phyloP scores from a whole-genome alignment of 2,113 vertebrate species.

The Otis tarda region DNA sequence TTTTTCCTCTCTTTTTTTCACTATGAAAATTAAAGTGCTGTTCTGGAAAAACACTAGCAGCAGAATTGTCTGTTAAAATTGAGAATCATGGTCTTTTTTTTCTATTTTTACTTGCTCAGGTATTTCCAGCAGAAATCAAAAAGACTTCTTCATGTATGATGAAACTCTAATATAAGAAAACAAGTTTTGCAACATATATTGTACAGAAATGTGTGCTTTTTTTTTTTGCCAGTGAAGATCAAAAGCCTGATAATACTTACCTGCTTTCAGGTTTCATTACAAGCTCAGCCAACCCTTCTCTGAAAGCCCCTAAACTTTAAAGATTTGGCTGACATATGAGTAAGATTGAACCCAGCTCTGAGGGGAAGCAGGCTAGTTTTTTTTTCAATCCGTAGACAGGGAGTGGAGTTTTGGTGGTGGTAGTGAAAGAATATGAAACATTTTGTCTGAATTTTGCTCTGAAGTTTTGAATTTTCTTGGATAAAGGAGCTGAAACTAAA shows the following conservation, averaged over 20 bases:
- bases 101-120: background rate
- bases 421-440: background rate
- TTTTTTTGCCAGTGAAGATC: background rate
- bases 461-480: background rate
- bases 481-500: background rate
- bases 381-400: background rate
- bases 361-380: background rate
- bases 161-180: background rate
- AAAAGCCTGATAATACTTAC: background rate
- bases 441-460: background rate
- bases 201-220: background rate
- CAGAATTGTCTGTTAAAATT: background rate
- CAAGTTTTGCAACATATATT: background rate
- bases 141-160: background rate
- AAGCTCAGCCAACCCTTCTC: background rate
- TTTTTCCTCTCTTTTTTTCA: background rate
- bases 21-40: background rate
- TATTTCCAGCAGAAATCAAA: background rate
- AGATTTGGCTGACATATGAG: background rate
- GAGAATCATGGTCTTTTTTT: background rate
- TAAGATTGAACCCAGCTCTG: background rate
- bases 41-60: background rate
- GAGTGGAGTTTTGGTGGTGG: background rate
- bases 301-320: background rate
- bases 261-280: background rate